Evolutionary conservation across 1,140 invertebrate genomes (phyloP).

Genomic region (silkworm (Bombyx mori)): DNA sequence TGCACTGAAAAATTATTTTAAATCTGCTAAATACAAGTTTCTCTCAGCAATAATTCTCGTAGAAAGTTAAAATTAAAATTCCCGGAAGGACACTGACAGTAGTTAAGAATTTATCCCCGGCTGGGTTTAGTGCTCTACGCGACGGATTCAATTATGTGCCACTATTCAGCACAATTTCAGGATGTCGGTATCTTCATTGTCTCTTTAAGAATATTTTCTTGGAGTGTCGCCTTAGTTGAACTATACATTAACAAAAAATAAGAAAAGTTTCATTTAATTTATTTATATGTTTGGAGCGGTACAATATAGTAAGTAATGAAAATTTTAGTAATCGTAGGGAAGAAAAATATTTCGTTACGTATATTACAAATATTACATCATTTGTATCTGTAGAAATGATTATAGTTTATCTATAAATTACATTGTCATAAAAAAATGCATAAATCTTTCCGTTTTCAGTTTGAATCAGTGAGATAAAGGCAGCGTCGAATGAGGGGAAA

Average conservation of each 20-base stretch:
- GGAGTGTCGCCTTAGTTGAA: no score
- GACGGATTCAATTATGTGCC: constrained; percentile 1
- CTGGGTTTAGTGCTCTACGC: not conserved
- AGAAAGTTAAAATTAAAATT: constrained; percentile 1
- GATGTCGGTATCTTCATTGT: constrained; percentile 1
- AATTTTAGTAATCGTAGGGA: not conserved
- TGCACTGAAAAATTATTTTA: no score
- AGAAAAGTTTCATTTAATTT: no score
- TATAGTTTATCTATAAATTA: no score
- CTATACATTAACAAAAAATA: no score
- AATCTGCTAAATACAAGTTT: no score
- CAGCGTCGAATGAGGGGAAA: constrained; percentile 16
- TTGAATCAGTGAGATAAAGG: constrained; percentile 17
- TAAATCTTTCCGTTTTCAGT: constrained; percentile 11
- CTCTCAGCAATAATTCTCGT: not conserved
- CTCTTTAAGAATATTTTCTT: not conserved
- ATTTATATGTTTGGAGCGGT: no score
- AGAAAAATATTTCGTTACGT: not conserved
- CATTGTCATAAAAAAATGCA: not conserved
- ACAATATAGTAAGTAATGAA: not conserved
- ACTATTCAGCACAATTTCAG: not conserved
- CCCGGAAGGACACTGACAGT: not conserved
- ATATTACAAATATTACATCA: not conserved
- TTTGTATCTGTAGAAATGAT: not conserved
- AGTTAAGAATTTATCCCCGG: constrained; percentile 1